Evolutionary conservation across 2,888 invertebrate species (phyloP).

Genomic region (Chloroclystis v-ata): DNA sequence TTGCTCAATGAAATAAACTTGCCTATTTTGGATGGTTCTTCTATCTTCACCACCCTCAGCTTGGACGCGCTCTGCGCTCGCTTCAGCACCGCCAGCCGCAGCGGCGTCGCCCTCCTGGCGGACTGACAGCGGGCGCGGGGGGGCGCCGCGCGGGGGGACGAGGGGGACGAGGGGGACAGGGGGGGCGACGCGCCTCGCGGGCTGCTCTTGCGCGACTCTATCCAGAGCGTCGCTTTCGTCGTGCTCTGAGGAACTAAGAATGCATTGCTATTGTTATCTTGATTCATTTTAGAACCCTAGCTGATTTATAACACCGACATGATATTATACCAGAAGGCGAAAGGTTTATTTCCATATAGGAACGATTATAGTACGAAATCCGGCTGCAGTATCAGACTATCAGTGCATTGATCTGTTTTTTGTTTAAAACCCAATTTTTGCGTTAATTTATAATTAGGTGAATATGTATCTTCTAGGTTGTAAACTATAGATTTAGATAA

Average conservation of each 20-base stretch:
- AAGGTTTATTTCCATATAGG: no score
- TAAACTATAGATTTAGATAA: no score
- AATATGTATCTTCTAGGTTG: no score
- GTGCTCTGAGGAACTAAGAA: constrained; percentile 27
- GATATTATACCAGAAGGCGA: no score
- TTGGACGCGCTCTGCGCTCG: constrained; percentile 37
- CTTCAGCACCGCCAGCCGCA: constrained; percentile 44
- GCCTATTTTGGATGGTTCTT: constrained; percentile 51
- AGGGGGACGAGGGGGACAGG: neutral
- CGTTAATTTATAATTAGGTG: no score
- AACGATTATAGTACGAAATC: no score
- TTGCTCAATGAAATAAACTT: constrained; percentile 11
- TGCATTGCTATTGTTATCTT: no score
- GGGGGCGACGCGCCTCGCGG: neutral
- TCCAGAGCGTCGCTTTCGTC: constrained; percentile 60
- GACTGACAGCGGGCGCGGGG: constrained; percentile 1
- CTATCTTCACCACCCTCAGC: constrained; percentile 45
- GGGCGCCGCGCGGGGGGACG: neutral
- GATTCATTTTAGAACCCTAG: no score
- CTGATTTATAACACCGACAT: no score
- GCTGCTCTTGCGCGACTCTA: constrained; percentile 51
- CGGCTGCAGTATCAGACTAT: no score
- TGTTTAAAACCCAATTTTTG: no score
- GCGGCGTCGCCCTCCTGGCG: constrained; percentile 36
- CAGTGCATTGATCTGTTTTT: no score